These are phyloP conservation scores for Idaea biselata DNA, from an alignment of 2,888 invertebrate species.

Conservation along the genomic window DNA sequence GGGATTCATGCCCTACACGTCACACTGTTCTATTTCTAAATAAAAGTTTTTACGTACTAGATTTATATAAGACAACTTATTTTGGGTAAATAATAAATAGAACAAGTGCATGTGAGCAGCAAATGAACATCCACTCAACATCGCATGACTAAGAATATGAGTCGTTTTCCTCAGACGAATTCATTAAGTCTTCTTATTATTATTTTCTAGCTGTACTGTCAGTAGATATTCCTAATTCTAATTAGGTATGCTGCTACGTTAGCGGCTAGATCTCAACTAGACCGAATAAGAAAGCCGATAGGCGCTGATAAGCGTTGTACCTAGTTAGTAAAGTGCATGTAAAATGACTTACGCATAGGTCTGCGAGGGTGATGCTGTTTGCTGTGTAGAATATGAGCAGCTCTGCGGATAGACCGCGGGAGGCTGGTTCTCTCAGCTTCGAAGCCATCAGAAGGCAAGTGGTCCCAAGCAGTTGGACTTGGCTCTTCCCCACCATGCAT, in stretches of 20 bases:
- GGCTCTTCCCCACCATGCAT: conserved; percentile 90
- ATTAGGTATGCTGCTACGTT: conserved; percentile 4
- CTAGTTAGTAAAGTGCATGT: neutral
- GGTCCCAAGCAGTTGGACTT: conserved; percentile 95
- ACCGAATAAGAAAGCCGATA: conserved; percentile 9
- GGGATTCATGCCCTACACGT: too few species aligned
- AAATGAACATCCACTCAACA: conserved; percentile 50
- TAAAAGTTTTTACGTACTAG: neutral
- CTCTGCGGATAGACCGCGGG: conserved; percentile 87
- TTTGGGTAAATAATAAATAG: neutral
- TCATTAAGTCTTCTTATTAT: conserved; percentile 52
- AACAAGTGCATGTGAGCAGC: conserved; percentile 36
- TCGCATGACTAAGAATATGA: conserved; percentile 61
- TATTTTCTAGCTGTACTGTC: conserved; percentile 28
- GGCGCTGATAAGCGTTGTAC: neutral
- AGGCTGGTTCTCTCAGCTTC: conserved; percentile 92
- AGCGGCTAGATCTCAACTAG: conserved; percentile 8
- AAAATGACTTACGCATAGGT: conserved; percentile 90
- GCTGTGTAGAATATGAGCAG: conserved; percentile 95
- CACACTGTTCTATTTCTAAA: neutral
- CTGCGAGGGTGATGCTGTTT: conserved; percentile 91
- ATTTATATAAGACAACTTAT: neutral
- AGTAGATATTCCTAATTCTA: conserved; percentile 23
- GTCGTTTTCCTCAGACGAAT: conserved; percentile 56
- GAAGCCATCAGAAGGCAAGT: conserved; percentile 95